Percentiles rank a stretch among this genome's conserved stretches.
Conservation (phyloP, 2,113 vertebrate genomes). For the Crotalus tigris region DNA sequence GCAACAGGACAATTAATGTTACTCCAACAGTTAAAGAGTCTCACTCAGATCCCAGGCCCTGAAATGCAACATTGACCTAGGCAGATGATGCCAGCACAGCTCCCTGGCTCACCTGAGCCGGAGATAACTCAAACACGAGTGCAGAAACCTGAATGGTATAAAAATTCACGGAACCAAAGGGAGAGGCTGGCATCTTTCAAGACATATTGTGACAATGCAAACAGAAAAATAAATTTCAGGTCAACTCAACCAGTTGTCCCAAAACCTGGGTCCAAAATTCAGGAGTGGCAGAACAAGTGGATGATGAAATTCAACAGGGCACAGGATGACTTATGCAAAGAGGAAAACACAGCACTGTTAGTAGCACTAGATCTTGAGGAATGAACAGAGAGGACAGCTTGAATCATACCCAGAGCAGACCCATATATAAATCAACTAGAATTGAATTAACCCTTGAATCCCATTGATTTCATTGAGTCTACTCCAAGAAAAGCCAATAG, state of each 20-base stretch:
- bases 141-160: background rate
- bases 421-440: background rate
- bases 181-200: background rate
- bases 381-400: background rate
- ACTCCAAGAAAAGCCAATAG: background rate
- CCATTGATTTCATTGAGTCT: background rate
- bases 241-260: background rate
- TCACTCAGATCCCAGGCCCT: background rate
- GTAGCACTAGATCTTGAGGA: background rate
- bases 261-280: background rate
- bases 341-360: background rate
- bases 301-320: background rate
- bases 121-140: accelerated
- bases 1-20: background rate
- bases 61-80: background rate
- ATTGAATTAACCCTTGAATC: background rate
- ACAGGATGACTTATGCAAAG: background rate
- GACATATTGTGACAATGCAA: background rate
- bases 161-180: background rate
- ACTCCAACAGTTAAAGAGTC: background rate
- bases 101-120: background rate
- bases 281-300: background rate
- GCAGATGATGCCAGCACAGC: background rate
- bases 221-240: background rate
- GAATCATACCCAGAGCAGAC: background rate